These are phyloP conservation scores for Trypoxylus dichotomus DNA, from an alignment of 1,140 invertebrate genomes.

Conservation along the genomic window DNA sequence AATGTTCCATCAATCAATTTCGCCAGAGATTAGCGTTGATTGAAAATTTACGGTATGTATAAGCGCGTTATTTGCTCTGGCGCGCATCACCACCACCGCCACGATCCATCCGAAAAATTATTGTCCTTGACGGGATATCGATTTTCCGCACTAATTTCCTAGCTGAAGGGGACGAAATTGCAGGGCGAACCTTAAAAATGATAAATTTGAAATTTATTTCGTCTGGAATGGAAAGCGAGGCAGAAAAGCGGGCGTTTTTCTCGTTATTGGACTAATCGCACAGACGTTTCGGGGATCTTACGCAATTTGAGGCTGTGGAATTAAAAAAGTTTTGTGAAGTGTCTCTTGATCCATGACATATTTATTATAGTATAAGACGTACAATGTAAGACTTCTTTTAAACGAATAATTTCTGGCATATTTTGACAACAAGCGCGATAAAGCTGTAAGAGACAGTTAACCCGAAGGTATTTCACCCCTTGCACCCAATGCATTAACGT, in stretches of 20 bases:
- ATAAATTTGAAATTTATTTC: constrained; percentile 20
- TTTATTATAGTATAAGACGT: too few species aligned
- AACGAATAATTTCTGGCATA: too few species aligned
- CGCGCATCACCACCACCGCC: not conserved
- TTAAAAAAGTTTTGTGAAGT: too few species aligned
- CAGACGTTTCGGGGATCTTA: too few species aligned
- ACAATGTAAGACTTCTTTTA: too few species aligned
- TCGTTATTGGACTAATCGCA: too few species aligned
- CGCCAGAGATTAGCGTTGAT: constrained; percentile 15
- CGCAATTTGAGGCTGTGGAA: too few species aligned
- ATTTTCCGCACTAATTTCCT: constrained; percentile 19
- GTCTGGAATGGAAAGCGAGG: not conserved
- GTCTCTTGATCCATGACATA: too few species aligned
- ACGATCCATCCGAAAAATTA: constrained; percentile 1
- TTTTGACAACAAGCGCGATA: too few species aligned
- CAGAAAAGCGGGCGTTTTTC: not conserved
- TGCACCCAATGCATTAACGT: too few species aligned
- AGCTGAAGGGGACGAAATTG: not conserved
- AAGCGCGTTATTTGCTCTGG: constrained; percentile 1
- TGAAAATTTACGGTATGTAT: constrained; percentile 18
- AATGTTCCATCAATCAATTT: constrained; percentile 21
- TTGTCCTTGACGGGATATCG: constrained; percentile 7
- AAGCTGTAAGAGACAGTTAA: too few species aligned
- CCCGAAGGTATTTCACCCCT: too few species aligned
- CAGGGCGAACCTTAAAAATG: not conserved